Base-by-base conservation (phyloP, 2,888 invertebrate genomes). In the Darwinula stevensoni region DNA sequence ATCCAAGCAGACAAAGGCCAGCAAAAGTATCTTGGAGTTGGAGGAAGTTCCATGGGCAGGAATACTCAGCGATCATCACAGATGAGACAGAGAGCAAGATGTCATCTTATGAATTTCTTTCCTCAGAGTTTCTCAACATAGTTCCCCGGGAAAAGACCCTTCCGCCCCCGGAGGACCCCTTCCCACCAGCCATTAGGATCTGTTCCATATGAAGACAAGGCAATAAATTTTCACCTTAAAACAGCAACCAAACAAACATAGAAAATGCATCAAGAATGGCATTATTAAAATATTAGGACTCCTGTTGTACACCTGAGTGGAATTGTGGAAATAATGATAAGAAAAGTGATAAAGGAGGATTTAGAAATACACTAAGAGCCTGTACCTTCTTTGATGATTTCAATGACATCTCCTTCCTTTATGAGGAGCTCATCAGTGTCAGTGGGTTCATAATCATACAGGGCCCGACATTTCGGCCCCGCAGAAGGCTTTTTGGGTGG, bases 161-260 rank as follows among this genome's bases (percentile, higher is more conserved):
- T 55, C 39, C 56, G 57, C 3, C 59, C 59, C 33, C 52, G 49
- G 14, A 62, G 41, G 40, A 52, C 52, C 27, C 67, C 66, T 27
- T 53, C 53, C 67, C 67, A 67, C 67, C 67, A 67, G n/a, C 67
- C 67, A 13, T 60, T 58, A n/a, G 22, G 22, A 22, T 22, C 22
- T n/a, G 9, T 22, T 17, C 59, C 56, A 46, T 66, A 66, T 66
- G 48, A 31, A 50, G 46, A 18, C 37, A 31, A 16, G 36, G 34
- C 31, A 40, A 31, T 33, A 18, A 6, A 14, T 32, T 16, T 17
- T 31, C 16, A 11, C 30, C 34, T 16, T 27, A 17, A n/a, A n/a
- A n/a, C n/a, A n/a, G n/a, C n/a, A n/a, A n/a, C n/a, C n/a, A n/a
- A n/a, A n/a, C n/a, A n/a, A n/a, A n/a, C n/a, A n/a, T n/a, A n/a